Evolutionary conservation across 1,140 invertebrate species (phyloP), one percentile per base, ranked within the genome.

Genomic region (Mamestra configurata): DNA sequence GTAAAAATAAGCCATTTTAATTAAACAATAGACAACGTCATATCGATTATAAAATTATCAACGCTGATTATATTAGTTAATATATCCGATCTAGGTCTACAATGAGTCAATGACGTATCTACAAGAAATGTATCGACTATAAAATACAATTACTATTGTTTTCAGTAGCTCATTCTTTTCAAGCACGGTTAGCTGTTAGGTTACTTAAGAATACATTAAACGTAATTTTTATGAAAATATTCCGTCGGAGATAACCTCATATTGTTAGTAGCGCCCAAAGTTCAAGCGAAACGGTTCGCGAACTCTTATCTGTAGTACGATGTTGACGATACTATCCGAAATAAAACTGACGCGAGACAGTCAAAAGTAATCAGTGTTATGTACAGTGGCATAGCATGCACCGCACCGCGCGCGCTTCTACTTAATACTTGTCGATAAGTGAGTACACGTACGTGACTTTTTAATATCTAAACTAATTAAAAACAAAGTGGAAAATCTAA

Each of bases 311-410:
- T 46, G 0, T 1, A 4, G 27, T 31, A 20, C 55, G 40, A 40
- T 40, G 49, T 27, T 31, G 18, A 15, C 57, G 55, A 64, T 76
- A 49, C 73, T 61, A 15, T 8, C 53, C 43, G 40, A 76, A 70
- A 76, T 76, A 76, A 61, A 76, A 76, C 40, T 49, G 55, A 37
- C 20, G 40, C 55, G 73, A 35, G 7, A 10, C 40, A 15, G 40
- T 35, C 43, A 46, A 76, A 76, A 64, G 22, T 64, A 49, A 46
- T 76, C 73, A 76, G 73, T 76, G 31, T 24, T 46, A 76, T 64
- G 57, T 61, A 35, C 40, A 51, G 73, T 76, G 55, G 40, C 73
- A 18, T 64, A 76, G 55, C 40, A 76, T 76, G 73, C 18, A 76
- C 73, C 11, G 35, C 46, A 31, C 31, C 53, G 71, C 51, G 51